These are phyloP conservation scores for Ptiloglossa arizonensis DNA, from an alignment of 1,140 invertebrate genomes.

Conservation along the genomic window DNA sequence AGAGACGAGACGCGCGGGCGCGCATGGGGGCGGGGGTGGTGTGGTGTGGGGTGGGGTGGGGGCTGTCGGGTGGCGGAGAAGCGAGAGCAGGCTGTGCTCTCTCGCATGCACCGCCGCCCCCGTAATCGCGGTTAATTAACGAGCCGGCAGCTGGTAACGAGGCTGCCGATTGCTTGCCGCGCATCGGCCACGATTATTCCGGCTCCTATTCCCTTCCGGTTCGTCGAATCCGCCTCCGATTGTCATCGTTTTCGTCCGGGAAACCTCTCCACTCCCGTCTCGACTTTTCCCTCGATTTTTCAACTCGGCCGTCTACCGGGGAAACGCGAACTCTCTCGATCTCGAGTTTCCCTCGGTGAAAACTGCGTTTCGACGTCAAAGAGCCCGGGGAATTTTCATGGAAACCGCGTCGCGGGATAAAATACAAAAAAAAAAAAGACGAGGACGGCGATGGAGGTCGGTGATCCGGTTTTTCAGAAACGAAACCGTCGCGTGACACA, in stretches of 20 bases:
- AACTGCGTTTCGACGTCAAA: neutral
- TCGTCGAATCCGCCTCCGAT: constrained; percentile 54
- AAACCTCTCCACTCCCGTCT: constrained; percentile 4
- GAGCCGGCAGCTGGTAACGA: constrained; percentile 72
- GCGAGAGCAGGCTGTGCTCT: constrained; percentile 49
- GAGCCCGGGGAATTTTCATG: neutral
- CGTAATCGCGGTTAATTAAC: constrained; percentile 78
- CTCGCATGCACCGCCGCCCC: constrained; percentile 72
- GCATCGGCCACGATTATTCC: constrained; percentile 71
- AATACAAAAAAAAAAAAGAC: no score
- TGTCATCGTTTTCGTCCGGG: constrained; percentile 42
- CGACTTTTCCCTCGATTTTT: neutral
- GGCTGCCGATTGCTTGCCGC: constrained; percentile 73
- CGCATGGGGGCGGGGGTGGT: neutral
- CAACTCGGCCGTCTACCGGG: neutral
- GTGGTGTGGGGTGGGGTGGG: constrained; percentile 2
- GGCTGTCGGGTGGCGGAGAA: constrained; percentile 9
- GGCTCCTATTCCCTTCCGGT: constrained; percentile 62
- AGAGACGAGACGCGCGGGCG: constrained; percentile 32
- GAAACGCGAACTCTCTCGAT: neutral
- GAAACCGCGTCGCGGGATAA: no score
- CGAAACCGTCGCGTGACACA: no score
- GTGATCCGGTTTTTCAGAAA: no score
- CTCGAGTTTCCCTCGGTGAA: neutral
- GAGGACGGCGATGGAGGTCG: no score